A percentile compares a stretch with the other conserved stretches of the same genome.
Evolutionary conservation across 2,113 vertebrate genomes (phyloP).

Genomic region (Naja naja): DNA sequence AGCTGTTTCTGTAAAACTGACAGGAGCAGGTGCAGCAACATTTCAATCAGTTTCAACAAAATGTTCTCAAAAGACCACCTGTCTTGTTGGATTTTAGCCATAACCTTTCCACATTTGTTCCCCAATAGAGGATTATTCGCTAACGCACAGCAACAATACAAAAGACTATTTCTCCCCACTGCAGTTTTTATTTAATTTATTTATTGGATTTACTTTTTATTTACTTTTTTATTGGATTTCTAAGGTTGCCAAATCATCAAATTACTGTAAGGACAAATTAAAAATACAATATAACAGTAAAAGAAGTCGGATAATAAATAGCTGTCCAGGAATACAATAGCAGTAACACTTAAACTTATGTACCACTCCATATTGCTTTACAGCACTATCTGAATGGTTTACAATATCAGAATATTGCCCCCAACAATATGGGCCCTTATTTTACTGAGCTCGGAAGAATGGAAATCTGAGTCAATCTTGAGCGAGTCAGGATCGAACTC

Average conservation of each 20-base stretch:
- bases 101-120: not conserved
- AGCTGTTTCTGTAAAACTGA: constrained; percentile 20
- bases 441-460: not conserved
- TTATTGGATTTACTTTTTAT: not conserved
- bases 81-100: not conserved
- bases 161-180: not conserved
- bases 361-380: not conserved
- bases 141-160: not conserved
- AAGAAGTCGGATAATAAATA: not conserved
- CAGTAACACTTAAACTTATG: not conserved
- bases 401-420: not conserved
- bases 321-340: not conserved
- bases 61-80: not conserved
- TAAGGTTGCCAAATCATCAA: not conserved
- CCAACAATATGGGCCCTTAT: not conserved
- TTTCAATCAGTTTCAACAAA: not conserved
- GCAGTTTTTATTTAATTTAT: not conserved
- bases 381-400: not conserved
- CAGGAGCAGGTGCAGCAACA: not conserved
- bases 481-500: not conserved
- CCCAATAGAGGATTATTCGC: not conserved
- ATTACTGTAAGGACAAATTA: not conserved
- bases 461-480: not conserved
- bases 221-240: not conserved
- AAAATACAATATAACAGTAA: not conserved